phyloP scores from a whole-genome alignment of 2,888 invertebrate species.

The Aphodius granarius region DNA sequence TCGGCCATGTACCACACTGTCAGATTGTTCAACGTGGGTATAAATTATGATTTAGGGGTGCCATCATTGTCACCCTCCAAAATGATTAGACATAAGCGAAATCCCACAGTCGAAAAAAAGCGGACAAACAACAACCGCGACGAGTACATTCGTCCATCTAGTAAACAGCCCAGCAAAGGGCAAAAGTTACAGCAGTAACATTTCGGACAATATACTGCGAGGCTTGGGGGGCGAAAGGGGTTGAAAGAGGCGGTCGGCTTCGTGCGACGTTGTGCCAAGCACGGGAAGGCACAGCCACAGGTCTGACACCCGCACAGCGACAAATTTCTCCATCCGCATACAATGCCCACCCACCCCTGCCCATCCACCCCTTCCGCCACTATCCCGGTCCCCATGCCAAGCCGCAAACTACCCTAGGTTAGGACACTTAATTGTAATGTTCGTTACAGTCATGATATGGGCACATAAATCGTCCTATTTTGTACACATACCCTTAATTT shows the following conservation, averaged over 20 bases:
- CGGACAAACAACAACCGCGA: constrained; percentile 9
- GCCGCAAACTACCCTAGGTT: constrained; percentile 16
- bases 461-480: neutral
- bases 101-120: constrained; percentile 5
- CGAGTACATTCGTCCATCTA: constrained; percentile 21
- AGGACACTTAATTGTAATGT: constrained; percentile 26
- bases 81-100: constrained; percentile 23
- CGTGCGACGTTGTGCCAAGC: constrained; percentile 40
- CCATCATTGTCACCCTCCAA: neutral
- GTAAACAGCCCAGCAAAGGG: constrained; percentile 27
- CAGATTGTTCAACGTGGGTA: neutral
- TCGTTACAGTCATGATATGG: neutral
- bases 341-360: neutral
- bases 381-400: neutral
- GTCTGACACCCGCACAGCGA: constrained; percentile 37
- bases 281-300: constrained; percentile 40
- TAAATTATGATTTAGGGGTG: neutral
- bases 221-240: neutral
- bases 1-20: neutral
- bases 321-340: constrained; percentile 35
- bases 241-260: constrained; percentile 25
- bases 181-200: constrained; percentile 22
- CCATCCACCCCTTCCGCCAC: neutral
- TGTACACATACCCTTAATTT: neutral
- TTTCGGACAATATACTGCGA: constrained; percentile 21